Percentiles rank a stretch among this genome's conserved stretches.
phyloP scores from a whole-genome alignment of 2,888 invertebrate species.

The Carpatolechia fugitivella region DNA sequence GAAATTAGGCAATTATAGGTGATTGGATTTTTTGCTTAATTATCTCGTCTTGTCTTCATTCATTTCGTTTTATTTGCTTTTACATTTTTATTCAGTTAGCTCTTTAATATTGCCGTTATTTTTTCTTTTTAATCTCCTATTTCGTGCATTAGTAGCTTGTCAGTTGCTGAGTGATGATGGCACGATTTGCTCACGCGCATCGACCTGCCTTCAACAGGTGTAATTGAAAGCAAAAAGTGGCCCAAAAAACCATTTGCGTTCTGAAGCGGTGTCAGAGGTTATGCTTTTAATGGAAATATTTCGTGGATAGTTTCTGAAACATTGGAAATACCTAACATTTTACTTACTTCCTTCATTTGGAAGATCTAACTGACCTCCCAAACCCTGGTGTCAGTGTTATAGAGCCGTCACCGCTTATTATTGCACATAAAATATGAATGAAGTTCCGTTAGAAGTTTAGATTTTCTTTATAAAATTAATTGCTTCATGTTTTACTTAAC shows the following conservation, averaged over 20 bases:
- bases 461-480: not conserved
- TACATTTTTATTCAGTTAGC: too few relatives aligned
- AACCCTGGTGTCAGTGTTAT: too few relatives aligned
- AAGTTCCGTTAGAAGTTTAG: too few relatives aligned
- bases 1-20: too few relatives aligned
- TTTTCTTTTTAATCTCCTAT: not conserved
- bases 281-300: not conserved
- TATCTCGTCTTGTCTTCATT: not conserved
- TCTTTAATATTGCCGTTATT: too few relatives aligned
- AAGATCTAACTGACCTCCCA: too few relatives aligned
- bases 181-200: slow-evolving; percentile 43
- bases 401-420: too few relatives aligned
- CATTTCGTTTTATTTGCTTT: too few relatives aligned
- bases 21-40: not conserved
- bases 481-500: not conserved
- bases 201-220: slow-evolving; percentile 50
- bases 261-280: slow-evolving; percentile 3
- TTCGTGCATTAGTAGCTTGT: slow-evolving; percentile 61
- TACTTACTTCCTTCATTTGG: too few relatives aligned
- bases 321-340: too few relatives aligned
- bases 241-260: not conserved
- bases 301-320: not conserved
- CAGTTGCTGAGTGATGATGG: slow-evolving; percentile 47
- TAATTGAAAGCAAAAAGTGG: slow-evolving; percentile 32
- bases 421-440: too few relatives aligned